A percentile compares a stretch with the other conserved stretches of the same genome.
Evolutionary conservation across 2,888 invertebrate genomes (phyloP).

Genomic region (Apocheima hispidaria): DNA sequence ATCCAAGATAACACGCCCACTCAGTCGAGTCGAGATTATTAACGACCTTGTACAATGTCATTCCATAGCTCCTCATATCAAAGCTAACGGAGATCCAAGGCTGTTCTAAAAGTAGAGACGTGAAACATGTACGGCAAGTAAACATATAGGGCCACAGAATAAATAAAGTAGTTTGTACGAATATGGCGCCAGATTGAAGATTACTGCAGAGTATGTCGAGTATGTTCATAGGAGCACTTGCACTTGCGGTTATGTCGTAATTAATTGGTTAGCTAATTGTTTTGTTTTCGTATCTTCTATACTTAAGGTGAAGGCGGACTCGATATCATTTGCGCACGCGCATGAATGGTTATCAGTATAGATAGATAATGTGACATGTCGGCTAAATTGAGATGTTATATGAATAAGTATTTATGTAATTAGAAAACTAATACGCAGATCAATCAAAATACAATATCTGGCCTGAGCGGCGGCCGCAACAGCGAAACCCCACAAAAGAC

Average conservation of each 20-base stretch:
- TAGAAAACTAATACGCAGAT: not conserved
- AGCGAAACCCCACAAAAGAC: too few species aligned
- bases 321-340: not conserved
- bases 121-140: conserved; percentile 49
- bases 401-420: conserved; percentile 2
- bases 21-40: conserved; percentile 49
- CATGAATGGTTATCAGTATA: not conserved
- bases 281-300: conserved; percentile 21
- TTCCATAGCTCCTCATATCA: conserved; percentile 47
- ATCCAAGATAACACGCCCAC: conserved; percentile 34
- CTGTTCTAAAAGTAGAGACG: conserved; percentile 60
- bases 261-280: conserved; percentile 17
- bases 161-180: not conserved
- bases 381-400: not conserved
- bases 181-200: conserved; percentile 27
- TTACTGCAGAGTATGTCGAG: conserved; percentile 25
- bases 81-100: conserved; percentile 69
- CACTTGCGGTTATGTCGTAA: conserved; percentile 14
- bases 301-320: conserved; percentile 6
- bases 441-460: not conserved
- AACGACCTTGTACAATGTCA: conserved; percentile 77
- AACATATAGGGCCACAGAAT: conserved; percentile 15
- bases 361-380: not conserved
- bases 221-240: conserved; percentile 19
- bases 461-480: too few species aligned